Evolutionary conservation across 2,797 vertebrate species (phyloP).

Genomic region (Synanceia verrucosa): DNA sequence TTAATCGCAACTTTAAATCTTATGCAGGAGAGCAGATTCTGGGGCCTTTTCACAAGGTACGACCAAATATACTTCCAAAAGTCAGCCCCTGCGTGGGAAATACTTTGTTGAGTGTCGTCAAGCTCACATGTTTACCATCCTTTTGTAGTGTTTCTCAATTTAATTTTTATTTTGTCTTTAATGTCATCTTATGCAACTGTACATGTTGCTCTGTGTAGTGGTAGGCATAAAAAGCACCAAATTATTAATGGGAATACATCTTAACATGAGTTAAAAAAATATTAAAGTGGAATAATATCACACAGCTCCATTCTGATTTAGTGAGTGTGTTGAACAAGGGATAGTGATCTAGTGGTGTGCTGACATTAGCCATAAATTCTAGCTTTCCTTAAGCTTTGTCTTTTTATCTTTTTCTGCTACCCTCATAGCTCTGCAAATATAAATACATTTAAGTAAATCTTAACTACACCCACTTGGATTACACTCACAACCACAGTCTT

Average conservation of each 20-base stretch:
- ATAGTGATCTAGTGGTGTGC: constrained; percentile 40
- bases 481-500: constrained; percentile 14
- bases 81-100: constrained; percentile 25
- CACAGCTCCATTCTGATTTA: constrained; percentile 74
- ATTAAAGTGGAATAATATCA: constrained; percentile 42
- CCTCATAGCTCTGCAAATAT: constrained; percentile 29
- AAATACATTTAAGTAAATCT: constrained; percentile 43
- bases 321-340: constrained; percentile 45
- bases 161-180: constrained; percentile 20
- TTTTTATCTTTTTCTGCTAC: constrained; percentile 28
- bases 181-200: constrained; percentile 1
- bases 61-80: constrained; percentile 44
- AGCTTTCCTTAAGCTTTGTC: constrained; percentile 14
- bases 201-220: neutral
- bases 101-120: constrained; percentile 28
- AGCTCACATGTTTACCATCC: constrained; percentile 21
- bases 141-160: constrained; percentile 8
- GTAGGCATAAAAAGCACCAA: neutral
- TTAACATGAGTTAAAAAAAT: neutral
- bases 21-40: constrained; percentile 93
- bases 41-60: constrained; percentile 99
- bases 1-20: constrained; percentile 99
- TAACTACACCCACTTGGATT: constrained; percentile 54
- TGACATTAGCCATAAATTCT: constrained; percentile 37
- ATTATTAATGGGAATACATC: neutral